phyloP scores from a whole-genome alignment of 2,888 invertebrate genomes.

The Troilus luridus region DNA sequence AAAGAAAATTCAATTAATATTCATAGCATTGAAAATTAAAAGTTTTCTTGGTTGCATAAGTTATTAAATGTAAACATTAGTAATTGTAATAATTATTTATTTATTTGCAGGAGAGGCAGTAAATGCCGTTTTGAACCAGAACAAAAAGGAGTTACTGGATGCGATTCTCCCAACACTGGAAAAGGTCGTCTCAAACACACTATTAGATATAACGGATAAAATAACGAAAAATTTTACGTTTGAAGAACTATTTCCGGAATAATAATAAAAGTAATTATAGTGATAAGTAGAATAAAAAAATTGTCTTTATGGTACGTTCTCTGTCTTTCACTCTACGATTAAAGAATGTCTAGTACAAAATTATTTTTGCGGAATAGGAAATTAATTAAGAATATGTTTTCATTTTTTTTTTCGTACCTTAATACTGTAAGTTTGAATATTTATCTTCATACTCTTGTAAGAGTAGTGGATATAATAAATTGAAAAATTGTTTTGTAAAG shows the following conservation, averaged over 20 bases:
- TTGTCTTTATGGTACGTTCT: not conserved
- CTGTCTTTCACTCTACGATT: not conserved
- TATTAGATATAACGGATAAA: slow-evolving; percentile 80
- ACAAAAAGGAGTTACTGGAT: slow-evolving; percentile 77
- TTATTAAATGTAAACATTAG: no score
- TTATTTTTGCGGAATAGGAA: not conserved
- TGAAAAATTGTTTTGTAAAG: not conserved
- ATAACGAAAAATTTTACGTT: slow-evolving; percentile 80
- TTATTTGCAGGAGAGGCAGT: slow-evolving; percentile 75
- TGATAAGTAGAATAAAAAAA: not conserved
- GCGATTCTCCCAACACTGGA: slow-evolving; percentile 80
- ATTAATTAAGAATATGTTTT: not conserved
- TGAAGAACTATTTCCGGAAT: slow-evolving; percentile 77
- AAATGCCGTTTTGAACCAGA: slow-evolving; percentile 78
- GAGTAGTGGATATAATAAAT: not conserved
- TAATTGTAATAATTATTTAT: not conserved
- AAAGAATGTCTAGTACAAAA: not conserved
- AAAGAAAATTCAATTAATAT: no score
- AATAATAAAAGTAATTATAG: not conserved
- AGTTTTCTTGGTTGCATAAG: no score
- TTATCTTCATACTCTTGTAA: not conserved
- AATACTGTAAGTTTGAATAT: not conserved
- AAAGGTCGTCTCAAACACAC: slow-evolving; percentile 75
- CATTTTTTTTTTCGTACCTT: not conserved
- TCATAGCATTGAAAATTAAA: no score